A percentile compares a stretch with the other conserved stretches of the same genome.
Conservation (phyloP, 2,888 invertebrate genomes). For the Polylopha cassiicola region DNA sequence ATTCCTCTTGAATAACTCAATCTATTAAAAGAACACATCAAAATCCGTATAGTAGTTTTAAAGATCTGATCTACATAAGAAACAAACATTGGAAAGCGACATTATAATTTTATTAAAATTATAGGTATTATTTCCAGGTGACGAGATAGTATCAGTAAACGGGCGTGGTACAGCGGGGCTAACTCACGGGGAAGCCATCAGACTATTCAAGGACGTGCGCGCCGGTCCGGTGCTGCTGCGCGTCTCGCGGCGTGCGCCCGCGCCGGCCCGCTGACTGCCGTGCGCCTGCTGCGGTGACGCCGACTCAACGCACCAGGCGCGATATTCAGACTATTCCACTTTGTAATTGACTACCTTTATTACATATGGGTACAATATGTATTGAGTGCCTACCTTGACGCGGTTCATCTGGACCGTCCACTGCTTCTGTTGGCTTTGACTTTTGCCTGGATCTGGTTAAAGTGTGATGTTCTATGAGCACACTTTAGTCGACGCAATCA, state of each 20-base stretch:
- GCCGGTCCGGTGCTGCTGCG: conserved; percentile 85
- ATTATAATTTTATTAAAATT: conserved; percentile 9
- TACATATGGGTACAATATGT: no score
- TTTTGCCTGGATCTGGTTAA: no score
- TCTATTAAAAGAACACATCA: no score
- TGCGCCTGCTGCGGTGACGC: conserved; percentile 68
- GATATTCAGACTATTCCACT: conserved; percentile 46
- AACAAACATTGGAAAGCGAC: no score
- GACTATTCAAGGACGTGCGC: conserved; percentile 87
- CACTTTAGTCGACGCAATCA: no score
- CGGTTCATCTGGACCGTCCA: no score
- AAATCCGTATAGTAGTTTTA: no score
- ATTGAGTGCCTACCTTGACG: no score
- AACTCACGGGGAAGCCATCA: conserved; percentile 87
- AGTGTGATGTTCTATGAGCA: no score
- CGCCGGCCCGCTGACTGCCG: conserved; percentile 62
- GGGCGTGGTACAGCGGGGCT: conserved; percentile 86
- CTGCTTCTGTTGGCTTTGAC: no score
- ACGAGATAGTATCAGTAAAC: conserved; percentile 88
- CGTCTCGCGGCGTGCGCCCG: conserved; percentile 77
- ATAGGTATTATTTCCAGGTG: conserved; percentile 75
- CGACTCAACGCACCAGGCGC: conserved; percentile 62
- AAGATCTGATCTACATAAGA: no score
- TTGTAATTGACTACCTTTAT: conserved; percentile 41
- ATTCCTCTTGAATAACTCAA: no score